A percentile compares a stretch with the other conserved stretches of the same genome.
These are phyloP conservation scores for Diarsia mendica DNA, from an alignment of 2,888 invertebrate species.

Conservation along the genomic window DNA sequence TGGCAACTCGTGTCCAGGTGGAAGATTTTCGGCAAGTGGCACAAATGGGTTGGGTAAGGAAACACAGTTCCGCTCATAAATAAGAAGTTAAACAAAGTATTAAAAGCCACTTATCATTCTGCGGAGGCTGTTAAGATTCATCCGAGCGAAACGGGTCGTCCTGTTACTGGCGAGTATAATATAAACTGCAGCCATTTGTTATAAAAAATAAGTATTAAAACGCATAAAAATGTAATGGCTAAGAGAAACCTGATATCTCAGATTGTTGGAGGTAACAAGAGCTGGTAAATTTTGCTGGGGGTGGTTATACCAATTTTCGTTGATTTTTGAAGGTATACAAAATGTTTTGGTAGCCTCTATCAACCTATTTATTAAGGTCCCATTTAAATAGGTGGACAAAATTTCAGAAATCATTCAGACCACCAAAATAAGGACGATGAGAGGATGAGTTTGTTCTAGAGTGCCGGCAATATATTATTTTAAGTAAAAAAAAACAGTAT, in stretches of 20 bases:
- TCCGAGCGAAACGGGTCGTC: conserved; percentile 39
- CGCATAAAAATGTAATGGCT: conserved; percentile 14
- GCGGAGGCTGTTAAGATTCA: conserved; percentile 23
- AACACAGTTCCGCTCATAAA: conserved; percentile 11
- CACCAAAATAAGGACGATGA: too few species aligned
- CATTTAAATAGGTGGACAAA: too few species aligned
- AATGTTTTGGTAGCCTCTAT: background rate
- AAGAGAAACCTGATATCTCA: background rate
- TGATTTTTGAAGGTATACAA: background rate
- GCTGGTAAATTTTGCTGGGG: background rate
- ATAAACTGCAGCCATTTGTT: conserved; percentile 40
- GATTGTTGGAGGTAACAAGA: background rate
- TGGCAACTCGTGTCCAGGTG: too few species aligned
- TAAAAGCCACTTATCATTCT: conserved; percentile 34
- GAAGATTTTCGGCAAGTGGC: too few species aligned
- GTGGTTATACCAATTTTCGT: background rate
- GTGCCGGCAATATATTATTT: too few species aligned
- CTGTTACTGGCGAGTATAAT: conserved; percentile 18
- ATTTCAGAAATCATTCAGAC: too few species aligned
- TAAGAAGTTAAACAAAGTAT: conserved; percentile 32
- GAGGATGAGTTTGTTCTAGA: too few species aligned
- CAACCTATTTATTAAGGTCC: too few species aligned
- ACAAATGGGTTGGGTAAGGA: too few species aligned
- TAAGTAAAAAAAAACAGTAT: too few species aligned
- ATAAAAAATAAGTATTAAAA: conserved; percentile 10